Evolutionary conservation across 2,888 invertebrate genomes (phyloP).

Genomic region (Athripsodes cinereus): DNA sequence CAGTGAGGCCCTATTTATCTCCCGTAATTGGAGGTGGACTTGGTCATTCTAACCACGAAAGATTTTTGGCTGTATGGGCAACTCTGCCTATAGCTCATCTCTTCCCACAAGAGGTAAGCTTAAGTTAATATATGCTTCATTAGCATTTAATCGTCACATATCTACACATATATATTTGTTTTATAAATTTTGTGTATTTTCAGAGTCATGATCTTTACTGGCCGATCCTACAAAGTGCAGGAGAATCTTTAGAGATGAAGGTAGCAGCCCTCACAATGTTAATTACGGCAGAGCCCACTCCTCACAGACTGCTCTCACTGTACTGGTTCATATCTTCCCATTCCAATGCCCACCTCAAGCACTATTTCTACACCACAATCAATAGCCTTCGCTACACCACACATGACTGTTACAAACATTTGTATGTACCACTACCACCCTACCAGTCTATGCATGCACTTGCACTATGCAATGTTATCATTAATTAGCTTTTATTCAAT

Average conservation of each 20-base stretch:
- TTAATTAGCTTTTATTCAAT: too few relatives aligned
- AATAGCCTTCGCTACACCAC: slow-evolving; percentile 61
- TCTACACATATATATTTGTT: not conserved
- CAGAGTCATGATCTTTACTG: slow-evolving; percentile 48
- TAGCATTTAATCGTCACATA: not conserved
- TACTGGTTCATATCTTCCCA: slow-evolving; percentile 62
- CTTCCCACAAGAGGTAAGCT: slow-evolving; percentile 47
- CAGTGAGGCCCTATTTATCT: slow-evolving; percentile 47
- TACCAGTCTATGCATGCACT: too few relatives aligned
- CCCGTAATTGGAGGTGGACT: slow-evolving; percentile 42
- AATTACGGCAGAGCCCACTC: slow-evolving; percentile 57
- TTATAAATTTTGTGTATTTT: not conserved
- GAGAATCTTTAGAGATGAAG: slow-evolving; percentile 61
- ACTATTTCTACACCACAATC: slow-evolving; percentile 66
- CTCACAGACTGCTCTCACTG: slow-evolving; percentile 60
- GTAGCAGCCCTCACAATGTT: slow-evolving; percentile 60
- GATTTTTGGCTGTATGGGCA: slow-evolving; percentile 64
- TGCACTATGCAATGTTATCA: too few relatives aligned
- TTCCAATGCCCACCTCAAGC: slow-evolving; percentile 56
- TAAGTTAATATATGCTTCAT: too few relatives aligned
- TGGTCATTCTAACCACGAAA: slow-evolving; percentile 48
- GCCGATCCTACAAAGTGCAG: slow-evolving; percentile 61
- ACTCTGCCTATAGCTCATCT: slow-evolving; percentile 47
- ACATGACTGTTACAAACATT: slow-evolving; percentile 58
- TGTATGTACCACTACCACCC: slow-evolving; percentile 53